phyloP scores from a whole-genome alignment of 2,888 invertebrate genomes.

The Aleiodes leptofemur region DNA sequence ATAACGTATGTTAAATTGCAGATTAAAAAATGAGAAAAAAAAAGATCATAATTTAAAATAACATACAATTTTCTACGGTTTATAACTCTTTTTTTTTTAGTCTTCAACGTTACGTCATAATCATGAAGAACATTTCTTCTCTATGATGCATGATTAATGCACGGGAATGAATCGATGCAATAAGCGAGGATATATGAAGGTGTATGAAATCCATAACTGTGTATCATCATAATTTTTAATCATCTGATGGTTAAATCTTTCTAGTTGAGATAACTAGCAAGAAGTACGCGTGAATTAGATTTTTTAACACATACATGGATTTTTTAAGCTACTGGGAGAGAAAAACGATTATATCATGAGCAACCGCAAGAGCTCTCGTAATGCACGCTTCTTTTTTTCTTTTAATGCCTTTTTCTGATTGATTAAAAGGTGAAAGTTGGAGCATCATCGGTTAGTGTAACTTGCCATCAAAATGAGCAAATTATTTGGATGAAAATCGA shows the following conservation, averaged over 20 bases:
- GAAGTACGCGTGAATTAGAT: slow-evolving; percentile 11
- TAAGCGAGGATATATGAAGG: not conserved
- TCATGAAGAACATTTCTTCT: too few relatives aligned
- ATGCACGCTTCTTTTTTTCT: too few relatives aligned
- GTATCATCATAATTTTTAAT: slow-evolving; percentile 28
- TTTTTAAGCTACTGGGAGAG: not conserved
- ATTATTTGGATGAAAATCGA: slow-evolving; percentile 28
- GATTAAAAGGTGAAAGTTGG: slow-evolving; percentile 42
- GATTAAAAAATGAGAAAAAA: not conserved
- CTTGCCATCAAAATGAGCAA: not conserved
- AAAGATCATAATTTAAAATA: not conserved
- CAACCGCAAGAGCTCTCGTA: slow-evolving; percentile 3
- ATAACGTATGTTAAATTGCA: not conserved
- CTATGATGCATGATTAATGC: too few relatives aligned
- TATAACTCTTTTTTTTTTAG: too few relatives aligned
- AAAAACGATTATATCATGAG: slow-evolving; percentile 41
- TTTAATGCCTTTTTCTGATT: slow-evolving; percentile 3
- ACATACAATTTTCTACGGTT: not conserved
- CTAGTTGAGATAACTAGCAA: slow-evolving; percentile 5
- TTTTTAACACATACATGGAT: slow-evolving; percentile 18
- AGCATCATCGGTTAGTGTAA: slow-evolving; percentile 15
- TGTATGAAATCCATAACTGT: slow-evolving; percentile 39
- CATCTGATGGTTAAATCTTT: slow-evolving; percentile 3
- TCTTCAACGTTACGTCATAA: too few relatives aligned
- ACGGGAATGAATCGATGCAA: too few relatives aligned